Base-by-base conservation (phyloP, 2,888 invertebrate genomes). In the Cheilosia variabilis region DNA sequence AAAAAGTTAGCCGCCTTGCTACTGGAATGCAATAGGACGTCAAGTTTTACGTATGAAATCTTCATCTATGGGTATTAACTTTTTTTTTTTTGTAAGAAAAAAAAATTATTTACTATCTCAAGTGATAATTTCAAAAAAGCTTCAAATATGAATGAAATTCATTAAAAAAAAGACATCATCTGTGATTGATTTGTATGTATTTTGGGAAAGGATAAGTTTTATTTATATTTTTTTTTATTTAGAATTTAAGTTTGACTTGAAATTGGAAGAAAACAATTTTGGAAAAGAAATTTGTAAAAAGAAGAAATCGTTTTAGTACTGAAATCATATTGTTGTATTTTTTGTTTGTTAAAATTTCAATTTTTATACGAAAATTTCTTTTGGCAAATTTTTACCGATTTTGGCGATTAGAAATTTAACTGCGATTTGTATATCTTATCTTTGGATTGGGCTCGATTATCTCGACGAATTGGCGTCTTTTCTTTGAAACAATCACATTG, bases 31-130 rank as follows among this genome's bases (percentile, higher is more conserved):
- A 89, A 91, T 71, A 24, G 34, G 31, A 92, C 92, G 4, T 81
- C 87, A 1, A 88, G 87, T 57, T 91, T 89, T 73, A 88, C 88
- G 19, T 92, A 91, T 80, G 90, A 90, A 84, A 88, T 90, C 27
- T 90, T 89, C 88, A 88, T 91, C 76, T 92, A 91, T 87, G 92
- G 92, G 58, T 91, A 90, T 89, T 92, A 88, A 89, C 1, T 24
- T 43, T 53, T 73, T 43, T 53, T 73, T 81, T 58, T 50, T 50
- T 22, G 17, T 2, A 4, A 22, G 13, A 1, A 19, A 34, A 5
- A 31, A 37, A 55, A 24, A 15, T 1, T 6, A 52, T 34, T 37
- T 10, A 37, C 10, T 37, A 1, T 37, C 13, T 13, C 13, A 60
- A 13, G 52, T 41, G 63, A 22, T 69, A 7, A 17, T 78, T 60